Conservation (phyloP, 2,888 invertebrate species). For the Erebia ligea region DNA sequence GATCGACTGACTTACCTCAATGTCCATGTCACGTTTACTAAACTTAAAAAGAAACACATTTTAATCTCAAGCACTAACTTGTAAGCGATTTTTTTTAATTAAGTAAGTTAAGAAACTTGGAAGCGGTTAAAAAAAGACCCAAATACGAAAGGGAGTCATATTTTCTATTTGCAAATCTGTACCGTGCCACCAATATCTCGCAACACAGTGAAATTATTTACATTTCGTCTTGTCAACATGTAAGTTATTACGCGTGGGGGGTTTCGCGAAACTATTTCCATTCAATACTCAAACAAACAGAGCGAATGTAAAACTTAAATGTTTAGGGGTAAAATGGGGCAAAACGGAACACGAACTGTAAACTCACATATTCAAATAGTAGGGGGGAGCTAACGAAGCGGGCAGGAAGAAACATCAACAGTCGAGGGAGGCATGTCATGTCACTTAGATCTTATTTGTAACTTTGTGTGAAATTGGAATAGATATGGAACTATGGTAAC, state of each 20-base stretch:
- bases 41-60: too few species aligned
- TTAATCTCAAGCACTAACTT: too few species aligned
- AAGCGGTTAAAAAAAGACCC: too few species aligned
- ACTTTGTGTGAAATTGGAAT: slow-evolving; percentile 21
- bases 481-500: slow-evolving; percentile 4
- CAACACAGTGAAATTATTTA: slow-evolving; percentile 14
- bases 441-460: slow-evolving; percentile 25
- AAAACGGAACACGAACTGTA: slow-evolving; percentile 62
- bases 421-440: slow-evolving; percentile 29
- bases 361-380: slow-evolving; percentile 81
- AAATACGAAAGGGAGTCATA: not conserved
- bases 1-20: too few species aligned
- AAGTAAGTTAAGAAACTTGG: too few species aligned
- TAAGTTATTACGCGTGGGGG: slow-evolving; percentile 35
- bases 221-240: slow-evolving; percentile 25
- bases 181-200: not conserved
- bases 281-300: slow-evolving; percentile 56
- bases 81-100: too few species aligned
- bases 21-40: too few species aligned
- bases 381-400: slow-evolving; percentile 77
- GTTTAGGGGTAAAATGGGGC: slow-evolving; percentile 65
- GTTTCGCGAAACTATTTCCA: slow-evolving; percentile 46
- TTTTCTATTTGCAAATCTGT: not conserved
- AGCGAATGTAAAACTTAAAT: slow-evolving; percentile 67
- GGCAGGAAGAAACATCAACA: slow-evolving; percentile 65